A percentile compares a stretch with the other conserved stretches of the same genome.
Conservation (phyloP, 1,140 invertebrate genomes). For the Drosophila ananassae region DNA sequence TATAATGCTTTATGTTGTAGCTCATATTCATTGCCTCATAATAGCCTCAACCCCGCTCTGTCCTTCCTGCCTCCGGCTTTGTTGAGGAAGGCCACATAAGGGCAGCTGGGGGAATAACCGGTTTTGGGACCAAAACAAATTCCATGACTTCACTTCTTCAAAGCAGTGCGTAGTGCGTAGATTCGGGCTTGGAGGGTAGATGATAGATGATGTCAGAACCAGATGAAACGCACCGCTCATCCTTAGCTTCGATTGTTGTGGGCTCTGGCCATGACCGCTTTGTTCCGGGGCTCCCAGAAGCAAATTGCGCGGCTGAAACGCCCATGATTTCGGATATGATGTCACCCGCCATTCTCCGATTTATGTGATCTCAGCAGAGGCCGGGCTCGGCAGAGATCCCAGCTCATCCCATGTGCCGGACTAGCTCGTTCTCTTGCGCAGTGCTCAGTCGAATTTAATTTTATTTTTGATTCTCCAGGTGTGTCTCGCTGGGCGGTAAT, state of each 20-base stretch:
- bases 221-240: not conserved
- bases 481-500: not conserved
- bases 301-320: not conserved
- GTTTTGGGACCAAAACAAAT: constrained; percentile 33
- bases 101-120: constrained; percentile 20
- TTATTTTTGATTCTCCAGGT: not conserved
- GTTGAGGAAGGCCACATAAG: constrained; percentile 9
- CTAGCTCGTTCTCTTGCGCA: not conserved
- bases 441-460: not conserved
- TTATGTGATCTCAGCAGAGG: not conserved
- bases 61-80: not conserved
- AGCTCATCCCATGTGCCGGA: constrained; percentile 6
- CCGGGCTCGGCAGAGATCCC: not conserved
- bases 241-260: not conserved
- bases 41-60: not conserved
- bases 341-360: not conserved
- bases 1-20: too few relatives aligned
- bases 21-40: too few relatives aligned
- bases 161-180: constrained; percentile 22
- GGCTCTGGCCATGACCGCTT: not conserved
- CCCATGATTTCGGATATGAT: not conserved
- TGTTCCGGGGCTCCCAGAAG: constrained; percentile 1
- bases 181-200: constrained; percentile 11
- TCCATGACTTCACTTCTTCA: constrained; percentile 36
- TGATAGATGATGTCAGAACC: constrained; percentile 26